These are phyloP conservation scores for Lasioglossum albipes DNA, from an alignment of 1,140 invertebrate species.

Conservation along the genomic window DNA sequence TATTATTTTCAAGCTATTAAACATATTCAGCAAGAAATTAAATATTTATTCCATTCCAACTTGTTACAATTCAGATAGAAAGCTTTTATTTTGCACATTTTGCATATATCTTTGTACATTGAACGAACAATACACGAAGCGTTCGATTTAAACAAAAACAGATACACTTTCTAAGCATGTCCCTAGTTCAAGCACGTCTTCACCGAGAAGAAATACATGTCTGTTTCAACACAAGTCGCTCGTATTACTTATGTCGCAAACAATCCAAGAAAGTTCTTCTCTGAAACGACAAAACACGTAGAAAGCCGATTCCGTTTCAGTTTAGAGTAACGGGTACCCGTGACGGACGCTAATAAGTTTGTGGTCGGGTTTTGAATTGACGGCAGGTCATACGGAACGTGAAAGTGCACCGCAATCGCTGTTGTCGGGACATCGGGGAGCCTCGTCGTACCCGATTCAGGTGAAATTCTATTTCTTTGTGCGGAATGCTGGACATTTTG, in stretches of 20 bases:
- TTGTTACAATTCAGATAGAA: too few relatives aligned
- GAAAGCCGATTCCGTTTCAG: slow-evolving; percentile 33
- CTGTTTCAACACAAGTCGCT: neutral
- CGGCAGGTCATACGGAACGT: slow-evolving; percentile 57
- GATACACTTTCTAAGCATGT: too few relatives aligned
- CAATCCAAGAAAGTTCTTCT: neutral
- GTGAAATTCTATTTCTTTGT: slow-evolving; percentile 34
- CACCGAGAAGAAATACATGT: neutral
- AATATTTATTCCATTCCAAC: too few relatives aligned
- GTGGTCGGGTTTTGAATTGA: slow-evolving; percentile 56
- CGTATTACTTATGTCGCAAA: neutral
- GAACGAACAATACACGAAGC: too few relatives aligned
- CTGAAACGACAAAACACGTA: slow-evolving; percentile 18
- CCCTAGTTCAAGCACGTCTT: too few relatives aligned
- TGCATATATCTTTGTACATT: too few relatives aligned
- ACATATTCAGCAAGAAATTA: too few relatives aligned
- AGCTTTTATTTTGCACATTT: too few relatives aligned
- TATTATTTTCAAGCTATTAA: too few relatives aligned
- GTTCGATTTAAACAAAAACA: too few relatives aligned
- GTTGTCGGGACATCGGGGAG: slow-evolving; percentile 26
- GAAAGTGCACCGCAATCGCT: slow-evolving; percentile 45
- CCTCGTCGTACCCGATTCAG: slow-evolving; percentile 13
- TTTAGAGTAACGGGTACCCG: slow-evolving; percentile 34
- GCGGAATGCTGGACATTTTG: neutral
- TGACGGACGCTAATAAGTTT: slow-evolving; percentile 64